Percentiles rank a stretch among this genome's conserved stretches.
Conservation (phyloP, 2,113 vertebrate genomes). For the Candoia aspera region DNA sequence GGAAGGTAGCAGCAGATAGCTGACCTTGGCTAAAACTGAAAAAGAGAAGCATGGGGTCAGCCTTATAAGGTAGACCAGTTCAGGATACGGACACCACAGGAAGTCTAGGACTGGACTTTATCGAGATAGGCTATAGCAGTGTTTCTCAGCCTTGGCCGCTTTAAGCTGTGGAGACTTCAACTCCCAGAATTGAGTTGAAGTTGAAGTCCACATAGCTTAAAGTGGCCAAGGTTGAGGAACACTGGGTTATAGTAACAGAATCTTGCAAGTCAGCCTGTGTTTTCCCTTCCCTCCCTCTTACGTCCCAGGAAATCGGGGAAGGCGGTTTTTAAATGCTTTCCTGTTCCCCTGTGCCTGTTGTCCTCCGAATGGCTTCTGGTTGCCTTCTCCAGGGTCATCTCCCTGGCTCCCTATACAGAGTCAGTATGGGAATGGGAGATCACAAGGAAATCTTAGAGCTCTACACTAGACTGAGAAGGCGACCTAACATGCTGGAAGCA, state of each 20-base stretch:
- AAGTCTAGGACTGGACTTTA: neutral
- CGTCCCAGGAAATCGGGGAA: neutral
- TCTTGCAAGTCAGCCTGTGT: neutral
- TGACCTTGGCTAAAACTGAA: neutral
- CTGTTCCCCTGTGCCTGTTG: neutral
- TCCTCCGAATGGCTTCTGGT: neutral
- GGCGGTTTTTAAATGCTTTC: neutral
- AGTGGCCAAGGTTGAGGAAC: too few species aligned
- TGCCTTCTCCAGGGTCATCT: neutral
- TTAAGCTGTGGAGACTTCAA: too few species aligned
- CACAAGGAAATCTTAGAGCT: neutral
- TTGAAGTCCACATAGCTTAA: too few species aligned
- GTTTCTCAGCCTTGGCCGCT: too few species aligned
- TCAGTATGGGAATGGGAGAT: neutral
- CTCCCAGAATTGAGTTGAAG: too few species aligned
- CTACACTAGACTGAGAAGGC: neutral
- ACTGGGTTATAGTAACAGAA: neutral
- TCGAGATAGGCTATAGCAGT: neutral
- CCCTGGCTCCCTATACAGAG: neutral
- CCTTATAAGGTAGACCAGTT: neutral
- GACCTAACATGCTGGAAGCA: neutral
- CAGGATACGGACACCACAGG: neutral
- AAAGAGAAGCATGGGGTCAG: neutral
- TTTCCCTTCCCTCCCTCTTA: neutral
- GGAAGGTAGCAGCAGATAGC: neutral